Evolutionary conservation across 2,113 vertebrate species (phyloP), one percentile per base, ranked within the genome.

Genomic region (Phylloscopus trochilus): DNA sequence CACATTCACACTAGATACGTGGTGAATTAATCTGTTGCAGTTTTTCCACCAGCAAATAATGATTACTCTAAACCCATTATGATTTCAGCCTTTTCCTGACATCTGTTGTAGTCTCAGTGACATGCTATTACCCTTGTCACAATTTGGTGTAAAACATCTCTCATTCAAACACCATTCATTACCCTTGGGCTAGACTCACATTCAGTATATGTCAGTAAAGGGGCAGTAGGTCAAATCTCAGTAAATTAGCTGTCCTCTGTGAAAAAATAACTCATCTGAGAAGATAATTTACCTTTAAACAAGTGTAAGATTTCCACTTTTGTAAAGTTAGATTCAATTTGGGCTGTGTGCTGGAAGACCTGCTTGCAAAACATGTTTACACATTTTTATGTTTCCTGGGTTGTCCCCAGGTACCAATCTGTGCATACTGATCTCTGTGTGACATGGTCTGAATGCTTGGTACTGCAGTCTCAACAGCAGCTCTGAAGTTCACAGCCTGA

Each of bases 41-140:
- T 74, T 94, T 89, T 93, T 66, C 70, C 44, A 80, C 33, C 49
- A 73, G 82, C 46, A 91, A 87, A 62, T 94, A 94, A 83, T 77
- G 46, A 91, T 90, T 90, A 66, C 55, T 87, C 20, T 37, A 55
- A 95, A 92, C 63, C 81, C 84, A 83, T 93, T 85, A 89, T 52
- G 59, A 90, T 77, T 91, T 94, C 78, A 79, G 78, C 39, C 82
- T 95, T 91, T 92, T 88, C 47, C 67, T 90, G 79, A 88, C 92
- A 81, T 97, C 80, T 90, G 75, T 91, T 92, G 93, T 94, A 94
- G 79, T 94, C 60, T 90, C 64, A 72, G 87, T 83, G 94, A 94
- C 87, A 93, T 83, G 64, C 59, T 94, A 93, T 96, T 96, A 93
- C 82, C 94, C 94, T 95, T 96, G 92, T 94, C 93, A 95, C 63